Evolutionary conservation across 2,797 vertebrate genomes (phyloP), one percentile per base, ranked within the genome.

Genomic region (Cottoperca gobio): DNA sequence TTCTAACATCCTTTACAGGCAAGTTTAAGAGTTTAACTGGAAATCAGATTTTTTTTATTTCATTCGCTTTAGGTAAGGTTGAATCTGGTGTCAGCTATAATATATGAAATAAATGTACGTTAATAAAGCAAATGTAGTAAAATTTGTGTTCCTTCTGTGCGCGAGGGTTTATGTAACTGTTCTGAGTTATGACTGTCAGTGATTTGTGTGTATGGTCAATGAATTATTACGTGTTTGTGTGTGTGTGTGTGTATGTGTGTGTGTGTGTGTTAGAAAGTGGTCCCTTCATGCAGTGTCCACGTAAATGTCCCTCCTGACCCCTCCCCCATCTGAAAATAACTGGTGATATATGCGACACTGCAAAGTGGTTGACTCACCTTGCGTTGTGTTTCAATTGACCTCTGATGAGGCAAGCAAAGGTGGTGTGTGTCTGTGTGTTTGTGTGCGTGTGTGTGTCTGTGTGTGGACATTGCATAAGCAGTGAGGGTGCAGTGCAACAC

Each of bases 321-420:
- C 77, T 75, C 73, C 79, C 59, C 50, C 70, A 39, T 54, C 81
- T 77, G 78, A 88, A 89, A 91, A 87, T 88, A 88, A 82, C 79
- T 53, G 66, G 72, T 76, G 81, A 86, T 88, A 63, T 85, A 88
- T 87, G 86, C 66, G 58, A 76, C 64, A 52, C 81, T 69, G 81
- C 81, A 90, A 87, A 90, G 82, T 88, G 88, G 76, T 90, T 70
- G 77, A 86, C 81, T 93, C 87, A 91, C 90, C 90, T 93, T 93
- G 90, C 60, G 49, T 83, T 86, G 77, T 80, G 81, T 90, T 90
- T 90, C 79, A 78, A 14, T 73, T 91, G 88, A 90, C 90, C 87
- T 92, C 83, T 79, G 67, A 55, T 74, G 75, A 71, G 73, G 78
- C 43, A 43, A 70, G 79, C 57, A 76, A 77, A 72, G 49, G n/a